Evolutionary conservation across 2,113 vertebrate species (phyloP), one percentile per base, ranked within the genome.

Genomic region (Rattus norvegicus): DNA sequence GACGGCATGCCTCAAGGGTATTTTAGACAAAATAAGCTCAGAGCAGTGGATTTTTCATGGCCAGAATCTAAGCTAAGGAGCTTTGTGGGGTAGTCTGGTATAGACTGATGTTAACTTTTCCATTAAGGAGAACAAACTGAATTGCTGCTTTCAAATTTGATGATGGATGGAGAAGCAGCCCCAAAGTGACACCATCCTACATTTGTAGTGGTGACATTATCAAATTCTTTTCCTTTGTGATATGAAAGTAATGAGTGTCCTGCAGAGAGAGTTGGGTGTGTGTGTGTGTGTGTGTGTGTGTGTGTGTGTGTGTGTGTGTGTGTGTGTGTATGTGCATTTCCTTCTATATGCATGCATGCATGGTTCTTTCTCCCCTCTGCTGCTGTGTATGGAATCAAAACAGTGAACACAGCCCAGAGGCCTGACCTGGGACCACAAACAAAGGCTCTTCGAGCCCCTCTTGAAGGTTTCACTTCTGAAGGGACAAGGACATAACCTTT

Each of bases 21-120:
- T 95, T 92, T 96, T 87, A 97, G 80, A 95, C 75, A 89, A 95
- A 95, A 87, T 95, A 97, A 93, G 36, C 47, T 90, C 56, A 13
- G 20, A 87, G 49, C 67, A 39, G 49, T 92, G 49, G 73, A 39
- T 90, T 91, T 96, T 93, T 80, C 90, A 67, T 24, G 80, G 63
- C 67, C 52, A 90, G 30, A 91, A 97, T 95, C 91, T 91, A 91
- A 93, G 87, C 95, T 95, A 90, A 97, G 89, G 97, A 95, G 81
- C 94, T 98, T 97, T 87, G 88, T 19, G 56, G 90, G 11, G 85
- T 97, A 86, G 97, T 97, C 96, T 98, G n/a, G 85, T 97, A 91
- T 97, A 92, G 95, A 33, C 92, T 94, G 97, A 98, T 97, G 94
- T 52, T 98, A 98, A 98, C 97, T 98, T 98, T 98, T 96, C 94